These are phyloP conservation scores for Hyposmocoma kahamanoa DNA, from an alignment of 1,140 invertebrate species.

Conservation along the genomic window DNA sequence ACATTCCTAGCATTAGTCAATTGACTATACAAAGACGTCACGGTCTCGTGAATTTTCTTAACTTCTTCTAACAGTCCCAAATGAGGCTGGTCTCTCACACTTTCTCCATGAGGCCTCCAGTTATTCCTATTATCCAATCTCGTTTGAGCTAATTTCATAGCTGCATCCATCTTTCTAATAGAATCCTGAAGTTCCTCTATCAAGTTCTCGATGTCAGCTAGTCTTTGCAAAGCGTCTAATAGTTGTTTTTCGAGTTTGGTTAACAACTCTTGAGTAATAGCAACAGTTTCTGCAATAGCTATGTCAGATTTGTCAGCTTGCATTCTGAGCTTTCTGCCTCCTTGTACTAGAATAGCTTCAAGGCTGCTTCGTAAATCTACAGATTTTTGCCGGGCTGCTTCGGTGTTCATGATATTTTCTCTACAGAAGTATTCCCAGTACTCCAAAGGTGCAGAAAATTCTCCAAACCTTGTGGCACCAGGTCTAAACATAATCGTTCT, in stretches of 20 bases:
- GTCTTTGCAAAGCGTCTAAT: slow-evolving; percentile 74
- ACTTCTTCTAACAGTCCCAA: slow-evolving; percentile 83
- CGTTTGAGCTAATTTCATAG: slow-evolving; percentile 86
- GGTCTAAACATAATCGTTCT: slow-evolving; percentile 79
- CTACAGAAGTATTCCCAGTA: slow-evolving; percentile 82
- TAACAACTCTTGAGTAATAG: slow-evolving; percentile 79
- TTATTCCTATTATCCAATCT: slow-evolving; percentile 80
- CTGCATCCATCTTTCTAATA: slow-evolving; percentile 78
- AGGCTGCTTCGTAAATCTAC: slow-evolving; percentile 76
- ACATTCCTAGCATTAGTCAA: slow-evolving; percentile 74
- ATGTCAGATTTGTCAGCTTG: slow-evolving; percentile 84
- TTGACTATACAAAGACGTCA: slow-evolving; percentile 73
- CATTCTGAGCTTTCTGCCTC: slow-evolving; percentile 79
- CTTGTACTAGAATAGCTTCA: slow-evolving; percentile 77
- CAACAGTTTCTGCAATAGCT: slow-evolving; percentile 78
- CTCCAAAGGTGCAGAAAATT: slow-evolving; percentile 78
- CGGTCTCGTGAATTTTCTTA: slow-evolving; percentile 78
- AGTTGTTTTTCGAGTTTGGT: slow-evolving; percentile 80
- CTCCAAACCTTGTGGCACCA: slow-evolving; percentile 80
- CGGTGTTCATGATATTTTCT: slow-evolving; percentile 77
- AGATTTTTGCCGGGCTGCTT: slow-evolving; percentile 78
- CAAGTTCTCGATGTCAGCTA: slow-evolving; percentile 81
- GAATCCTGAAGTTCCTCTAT: slow-evolving; percentile 77
- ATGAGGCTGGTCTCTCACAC: slow-evolving; percentile 81
- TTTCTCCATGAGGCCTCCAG: slow-evolving; percentile 80